phyloP scores from a whole-genome alignment of 2,888 invertebrate genomes.

The Synergus gifuensis region DNA sequence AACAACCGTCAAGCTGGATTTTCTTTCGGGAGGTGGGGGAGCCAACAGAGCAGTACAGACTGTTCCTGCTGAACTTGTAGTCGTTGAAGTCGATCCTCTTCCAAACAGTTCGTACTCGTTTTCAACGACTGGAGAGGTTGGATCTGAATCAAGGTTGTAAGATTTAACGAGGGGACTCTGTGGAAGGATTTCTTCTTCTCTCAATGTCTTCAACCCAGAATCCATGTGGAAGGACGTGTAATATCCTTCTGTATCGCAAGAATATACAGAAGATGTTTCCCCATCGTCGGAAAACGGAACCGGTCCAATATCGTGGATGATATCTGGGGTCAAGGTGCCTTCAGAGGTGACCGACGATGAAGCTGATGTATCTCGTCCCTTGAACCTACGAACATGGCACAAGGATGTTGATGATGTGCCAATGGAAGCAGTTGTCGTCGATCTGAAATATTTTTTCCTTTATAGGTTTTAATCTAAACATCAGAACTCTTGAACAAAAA shows the following conservation, averaged over 20 bases:
- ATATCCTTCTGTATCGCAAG: slow-evolving; percentile 98
- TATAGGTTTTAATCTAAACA: background rate
- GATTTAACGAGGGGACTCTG: slow-evolving; percentile 86
- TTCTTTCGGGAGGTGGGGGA: slow-evolving; percentile 90
- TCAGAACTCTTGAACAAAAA: background rate
- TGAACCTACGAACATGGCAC: slow-evolving; percentile 73
- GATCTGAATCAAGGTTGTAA: slow-evolving; percentile 81
- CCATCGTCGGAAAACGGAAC: slow-evolving; percentile 83
- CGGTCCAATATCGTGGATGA: slow-evolving; percentile 85
- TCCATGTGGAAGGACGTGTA: slow-evolving; percentile 99
- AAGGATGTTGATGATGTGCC: slow-evolving; percentile 77
- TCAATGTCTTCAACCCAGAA: slow-evolving; percentile 92
- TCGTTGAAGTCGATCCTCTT: slow-evolving; percentile 94
- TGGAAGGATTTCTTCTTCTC: slow-evolving; percentile 86
- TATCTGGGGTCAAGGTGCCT: slow-evolving; percentile 90
- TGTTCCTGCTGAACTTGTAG: slow-evolving; percentile 93
- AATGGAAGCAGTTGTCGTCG: slow-evolving; percentile 75
- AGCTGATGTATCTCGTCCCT: slow-evolving; percentile 83
- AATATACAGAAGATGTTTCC: slow-evolving; percentile 94
- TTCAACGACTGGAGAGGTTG: slow-evolving; percentile 86
- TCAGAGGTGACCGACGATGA: slow-evolving; percentile 92
- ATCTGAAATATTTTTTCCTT: slow-evolving; percentile 64
- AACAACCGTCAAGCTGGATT: slow-evolving; percentile 82
- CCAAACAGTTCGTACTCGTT: slow-evolving; percentile 95
- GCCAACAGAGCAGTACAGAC: slow-evolving; percentile 91